Percentiles rank a stretch among this genome's conserved stretches.
These are phyloP conservation scores for Phocoena sinus DNA, from an alignment of 2,113 vertebrate species.

Conservation along the genomic window DNA sequence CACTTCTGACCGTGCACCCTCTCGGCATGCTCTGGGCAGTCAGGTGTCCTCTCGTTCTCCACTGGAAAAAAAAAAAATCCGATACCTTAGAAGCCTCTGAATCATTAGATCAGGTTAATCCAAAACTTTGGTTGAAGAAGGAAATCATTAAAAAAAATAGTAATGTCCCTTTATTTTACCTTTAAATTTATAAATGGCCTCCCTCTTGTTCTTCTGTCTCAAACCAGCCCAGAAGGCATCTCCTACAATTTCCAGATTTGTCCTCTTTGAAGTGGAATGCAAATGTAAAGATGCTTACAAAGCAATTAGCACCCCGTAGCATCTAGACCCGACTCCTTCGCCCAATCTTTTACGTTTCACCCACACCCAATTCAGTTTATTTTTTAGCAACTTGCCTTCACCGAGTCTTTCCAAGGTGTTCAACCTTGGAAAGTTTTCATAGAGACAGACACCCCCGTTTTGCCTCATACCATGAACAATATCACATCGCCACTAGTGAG, in stretches of 20 bases:
- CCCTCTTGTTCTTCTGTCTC: background rate
- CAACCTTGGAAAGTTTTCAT: background rate
- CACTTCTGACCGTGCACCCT: background rate
- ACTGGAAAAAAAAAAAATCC: background rate
- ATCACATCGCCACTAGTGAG: accelerated
- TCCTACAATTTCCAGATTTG: background rate
- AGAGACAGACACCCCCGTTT: background rate
- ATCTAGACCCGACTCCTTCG: background rate
- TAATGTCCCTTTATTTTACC: background rate
- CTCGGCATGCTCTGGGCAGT: background rate
- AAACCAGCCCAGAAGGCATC: background rate
- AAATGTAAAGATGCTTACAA: background rate
- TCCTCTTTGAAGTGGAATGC: background rate
- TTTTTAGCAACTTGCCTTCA: background rate
- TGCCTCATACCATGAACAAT: accelerated
- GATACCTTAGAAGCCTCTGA: background rate
- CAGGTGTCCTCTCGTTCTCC: background rate
- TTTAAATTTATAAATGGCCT: background rate
- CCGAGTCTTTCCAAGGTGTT: background rate
- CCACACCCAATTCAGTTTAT: background rate
- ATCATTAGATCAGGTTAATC: background rate
- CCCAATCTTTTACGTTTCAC: background rate
- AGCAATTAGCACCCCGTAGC: accelerated
- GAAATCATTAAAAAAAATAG: background rate
- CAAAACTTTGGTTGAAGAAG: background rate